Evolutionary conservation across 2,797 vertebrate genomes (phyloP).

Genomic region (Oceanodroma leucorhoa): DNA sequence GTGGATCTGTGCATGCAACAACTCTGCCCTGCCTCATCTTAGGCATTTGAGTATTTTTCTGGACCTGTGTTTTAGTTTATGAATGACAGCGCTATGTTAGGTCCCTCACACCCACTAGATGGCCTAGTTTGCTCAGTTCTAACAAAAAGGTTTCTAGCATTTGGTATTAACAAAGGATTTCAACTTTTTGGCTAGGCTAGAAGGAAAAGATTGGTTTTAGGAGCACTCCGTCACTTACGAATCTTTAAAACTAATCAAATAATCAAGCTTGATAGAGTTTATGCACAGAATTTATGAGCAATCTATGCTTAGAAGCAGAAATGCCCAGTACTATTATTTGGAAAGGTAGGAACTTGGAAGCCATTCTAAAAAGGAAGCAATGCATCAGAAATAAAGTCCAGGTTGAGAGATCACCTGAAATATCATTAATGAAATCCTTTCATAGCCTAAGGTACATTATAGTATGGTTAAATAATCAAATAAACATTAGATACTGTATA

Average conservation of each 20-base stretch:
- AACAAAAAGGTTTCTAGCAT: neutral
- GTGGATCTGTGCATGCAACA: neutral
- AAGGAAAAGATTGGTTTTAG: neutral
- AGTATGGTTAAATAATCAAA: neutral
- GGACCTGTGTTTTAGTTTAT: neutral
- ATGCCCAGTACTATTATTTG: neutral
- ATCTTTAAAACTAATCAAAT: neutral
- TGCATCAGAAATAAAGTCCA: neutral
- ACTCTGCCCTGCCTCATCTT: neutral
- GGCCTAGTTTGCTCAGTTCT: neutral
- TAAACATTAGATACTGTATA: neutral
- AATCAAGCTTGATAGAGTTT: neutral
- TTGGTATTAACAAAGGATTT: neutral
- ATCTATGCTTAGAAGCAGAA: neutral
- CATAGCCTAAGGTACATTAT: neutral
- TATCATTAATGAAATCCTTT: neutral
- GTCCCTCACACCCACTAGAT: conserved; percentile 18
- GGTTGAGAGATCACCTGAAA: neutral
- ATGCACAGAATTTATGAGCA: neutral
- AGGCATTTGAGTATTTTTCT: neutral
- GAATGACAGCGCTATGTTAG: neutral
- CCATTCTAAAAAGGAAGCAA: neutral
- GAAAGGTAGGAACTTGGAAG: neutral
- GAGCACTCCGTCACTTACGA: neutral
- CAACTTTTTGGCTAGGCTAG: neutral